A percentile compares a stretch with the other conserved stretches of the same genome.
phyloP scores from a whole-genome alignment of 2,113 vertebrate species.

The Anser brachyrhynchus region DNA sequence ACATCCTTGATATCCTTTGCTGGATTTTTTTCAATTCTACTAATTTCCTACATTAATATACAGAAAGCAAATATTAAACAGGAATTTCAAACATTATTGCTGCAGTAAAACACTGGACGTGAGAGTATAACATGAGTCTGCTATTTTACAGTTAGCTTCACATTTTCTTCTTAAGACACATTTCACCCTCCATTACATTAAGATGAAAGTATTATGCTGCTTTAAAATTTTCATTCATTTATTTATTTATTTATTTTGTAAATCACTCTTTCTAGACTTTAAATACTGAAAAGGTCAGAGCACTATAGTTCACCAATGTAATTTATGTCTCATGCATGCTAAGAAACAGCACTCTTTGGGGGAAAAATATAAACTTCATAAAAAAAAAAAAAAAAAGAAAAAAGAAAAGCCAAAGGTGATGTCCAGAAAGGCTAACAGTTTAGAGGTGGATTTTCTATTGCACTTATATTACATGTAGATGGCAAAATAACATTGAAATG shows the following conservation, averaged over 20 bases:
- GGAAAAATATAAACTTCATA: conserved; percentile 25
- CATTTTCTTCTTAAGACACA: neutral
- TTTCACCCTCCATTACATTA: conserved; percentile 24
- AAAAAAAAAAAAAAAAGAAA: neutral
- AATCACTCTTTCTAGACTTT: conserved; percentile 66
- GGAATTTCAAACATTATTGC: neutral
- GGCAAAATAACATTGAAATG: neutral
- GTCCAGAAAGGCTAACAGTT: neutral
- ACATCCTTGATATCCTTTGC: neutral
- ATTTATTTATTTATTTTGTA: conserved; percentile 23
- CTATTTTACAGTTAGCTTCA: neutral
- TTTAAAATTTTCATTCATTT: neutral
- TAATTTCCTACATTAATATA: neutral
- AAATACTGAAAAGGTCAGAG: conserved; percentile 73
- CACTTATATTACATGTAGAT: neutral
- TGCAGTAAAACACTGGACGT: neutral
- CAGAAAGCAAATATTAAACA: neutral
- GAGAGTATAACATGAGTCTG: neutral
- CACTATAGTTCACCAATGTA: conserved; percentile 12
- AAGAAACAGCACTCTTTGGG: conserved; percentile 17
- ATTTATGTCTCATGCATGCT: conserved; percentile 46
- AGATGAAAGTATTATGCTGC: conserved; percentile 53
- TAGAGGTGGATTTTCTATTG: neutral
- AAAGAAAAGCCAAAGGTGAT: neutral
- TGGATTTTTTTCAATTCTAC: neutral